Evolutionary conservation across 2,797 vertebrate species (phyloP).

Genomic region (Acanthiza pusilla): DNA sequence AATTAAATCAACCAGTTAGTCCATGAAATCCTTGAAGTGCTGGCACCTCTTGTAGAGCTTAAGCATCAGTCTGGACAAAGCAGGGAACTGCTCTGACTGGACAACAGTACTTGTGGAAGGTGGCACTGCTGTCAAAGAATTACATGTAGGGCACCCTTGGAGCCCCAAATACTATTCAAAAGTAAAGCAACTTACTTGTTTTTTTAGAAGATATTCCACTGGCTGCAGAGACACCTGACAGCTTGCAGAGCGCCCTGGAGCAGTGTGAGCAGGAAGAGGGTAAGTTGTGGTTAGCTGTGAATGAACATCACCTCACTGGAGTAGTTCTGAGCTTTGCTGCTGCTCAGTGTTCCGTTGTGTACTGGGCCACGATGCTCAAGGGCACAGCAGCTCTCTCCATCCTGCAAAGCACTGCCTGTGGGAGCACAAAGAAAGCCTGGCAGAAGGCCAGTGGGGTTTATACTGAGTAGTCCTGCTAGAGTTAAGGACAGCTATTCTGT

Average conservation of each 20-base stretch:
- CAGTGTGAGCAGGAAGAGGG: constrained; percentile 54
- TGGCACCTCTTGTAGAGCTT: not conserved
- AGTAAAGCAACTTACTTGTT: not conserved
- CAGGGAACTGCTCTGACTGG: not conserved
- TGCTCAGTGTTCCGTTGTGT: not conserved
- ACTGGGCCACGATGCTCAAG: not conserved
- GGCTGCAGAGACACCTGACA: constrained; percentile 56
- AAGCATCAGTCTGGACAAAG: not conserved
- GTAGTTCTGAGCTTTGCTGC: not conserved
- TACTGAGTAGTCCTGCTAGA: not conserved
- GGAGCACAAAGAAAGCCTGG: not conserved
- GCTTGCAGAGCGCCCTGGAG: constrained; percentile 59
- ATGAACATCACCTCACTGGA: not conserved
- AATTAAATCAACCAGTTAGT: not conserved
- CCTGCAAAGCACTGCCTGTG: not conserved
- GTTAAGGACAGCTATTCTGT: not conserved
- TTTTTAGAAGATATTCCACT: constrained; percentile 32
- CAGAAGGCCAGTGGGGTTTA: not conserved
- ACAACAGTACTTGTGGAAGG: not conserved
- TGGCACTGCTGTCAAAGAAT: not conserved
- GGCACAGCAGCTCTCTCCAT: not conserved
- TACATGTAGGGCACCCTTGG: not conserved
- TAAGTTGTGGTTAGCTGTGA: constrained; percentile 11
- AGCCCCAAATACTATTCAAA: not conserved
- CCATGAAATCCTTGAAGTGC: not conserved